Conservation (phyloP, 2,113 vertebrate genomes). For the Drymodes brunneopygia region DNA sequence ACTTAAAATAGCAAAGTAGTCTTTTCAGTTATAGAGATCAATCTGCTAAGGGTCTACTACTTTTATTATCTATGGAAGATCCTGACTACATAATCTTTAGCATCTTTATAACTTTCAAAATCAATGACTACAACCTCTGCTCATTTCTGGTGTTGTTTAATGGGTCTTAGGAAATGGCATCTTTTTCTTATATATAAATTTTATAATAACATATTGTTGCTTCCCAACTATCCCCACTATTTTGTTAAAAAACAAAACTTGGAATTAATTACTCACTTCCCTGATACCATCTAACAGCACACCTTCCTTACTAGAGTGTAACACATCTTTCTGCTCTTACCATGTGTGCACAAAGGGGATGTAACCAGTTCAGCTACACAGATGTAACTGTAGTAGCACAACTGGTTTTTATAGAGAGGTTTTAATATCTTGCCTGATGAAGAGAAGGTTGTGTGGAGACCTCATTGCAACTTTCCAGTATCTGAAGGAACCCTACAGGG, state of each 20-base stretch:
- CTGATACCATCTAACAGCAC: fast-evolving
- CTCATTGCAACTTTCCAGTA: neutral
- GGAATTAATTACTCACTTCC: neutral
- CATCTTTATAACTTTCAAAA: neutral
- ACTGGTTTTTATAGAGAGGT: neutral
- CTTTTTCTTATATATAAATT: neutral
- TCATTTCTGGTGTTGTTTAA: neutral
- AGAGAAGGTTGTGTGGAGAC: neutral
- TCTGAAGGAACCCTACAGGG: neutral
- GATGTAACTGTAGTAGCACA: neutral
- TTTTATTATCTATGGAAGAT: neutral
- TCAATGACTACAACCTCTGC: neutral
- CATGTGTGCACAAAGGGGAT: neutral
- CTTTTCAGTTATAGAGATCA: neutral
- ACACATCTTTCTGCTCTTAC: neutral
- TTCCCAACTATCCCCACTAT: neutral
- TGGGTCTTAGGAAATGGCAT: neutral
- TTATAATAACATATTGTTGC: neutral
- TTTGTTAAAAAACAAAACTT: neutral
- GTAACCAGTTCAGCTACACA: neutral
- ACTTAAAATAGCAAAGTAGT: neutral
- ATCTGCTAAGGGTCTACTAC: neutral
- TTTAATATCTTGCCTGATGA: neutral
- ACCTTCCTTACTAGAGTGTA: neutral
- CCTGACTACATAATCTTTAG: neutral